These are phyloP conservation scores for Mamestra brassicae DNA, from an alignment of 2,888 invertebrate genomes.

Conservation along the genomic window DNA sequence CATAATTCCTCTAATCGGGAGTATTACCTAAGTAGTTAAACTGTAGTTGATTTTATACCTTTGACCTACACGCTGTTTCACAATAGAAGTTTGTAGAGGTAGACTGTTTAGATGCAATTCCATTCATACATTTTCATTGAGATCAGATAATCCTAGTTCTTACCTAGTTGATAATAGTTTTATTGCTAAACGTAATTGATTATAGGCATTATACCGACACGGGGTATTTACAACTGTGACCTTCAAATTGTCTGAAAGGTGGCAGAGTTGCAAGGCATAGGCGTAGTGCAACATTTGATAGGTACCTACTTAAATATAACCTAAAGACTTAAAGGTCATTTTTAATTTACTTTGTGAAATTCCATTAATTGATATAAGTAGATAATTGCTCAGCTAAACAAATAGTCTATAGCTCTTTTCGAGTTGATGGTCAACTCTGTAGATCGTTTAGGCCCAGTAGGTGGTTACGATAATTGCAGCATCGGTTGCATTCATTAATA, in stretches of 20 bases:
- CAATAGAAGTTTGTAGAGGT: conserved; percentile 23
- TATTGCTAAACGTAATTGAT: conserved; percentile 50
- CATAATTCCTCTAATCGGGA: neutral
- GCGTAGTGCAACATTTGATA: neutral
- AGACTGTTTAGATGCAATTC: conserved; percentile 18
- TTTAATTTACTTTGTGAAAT: neutral
- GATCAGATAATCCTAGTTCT: conserved; percentile 15
- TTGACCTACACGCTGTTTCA: conserved; percentile 41
- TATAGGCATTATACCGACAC: conserved; percentile 43
- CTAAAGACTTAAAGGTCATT: neutral
- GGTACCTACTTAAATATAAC: neutral
- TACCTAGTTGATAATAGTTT: conserved; percentile 33
- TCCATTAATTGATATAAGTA: neutral
- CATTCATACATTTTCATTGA: conserved; percentile 35
- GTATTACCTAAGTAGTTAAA: conserved; percentile 12
- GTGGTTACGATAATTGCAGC: too few relatives aligned
- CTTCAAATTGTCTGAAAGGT: conserved; percentile 53
- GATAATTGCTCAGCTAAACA: neutral
- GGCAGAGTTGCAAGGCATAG: neutral
- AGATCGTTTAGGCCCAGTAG: too few relatives aligned
- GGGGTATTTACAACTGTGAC: conserved; percentile 39
- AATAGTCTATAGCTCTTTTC: neutral
- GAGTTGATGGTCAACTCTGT: too few relatives aligned
- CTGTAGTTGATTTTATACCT: conserved; percentile 34
- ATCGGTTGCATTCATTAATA: too few relatives aligned